These are phyloP conservation scores for Callionymus lyra DNA, from an alignment of 2,113 vertebrate species.

Conservation along the genomic window DNA sequence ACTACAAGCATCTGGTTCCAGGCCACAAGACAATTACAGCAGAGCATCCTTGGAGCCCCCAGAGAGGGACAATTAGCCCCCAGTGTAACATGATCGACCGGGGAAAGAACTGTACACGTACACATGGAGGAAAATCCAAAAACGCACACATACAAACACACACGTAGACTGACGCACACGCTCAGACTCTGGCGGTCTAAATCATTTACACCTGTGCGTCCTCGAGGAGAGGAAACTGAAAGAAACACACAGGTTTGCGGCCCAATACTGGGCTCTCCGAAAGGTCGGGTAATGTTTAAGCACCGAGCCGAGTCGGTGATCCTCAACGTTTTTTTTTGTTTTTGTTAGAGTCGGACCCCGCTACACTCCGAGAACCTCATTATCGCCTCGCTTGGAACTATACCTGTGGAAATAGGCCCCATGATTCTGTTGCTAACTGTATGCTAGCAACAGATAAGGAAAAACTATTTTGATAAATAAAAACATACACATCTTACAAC, in stretches of 20 bases:
- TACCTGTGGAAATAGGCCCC: too few relatives aligned
- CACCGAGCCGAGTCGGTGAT: too few relatives aligned
- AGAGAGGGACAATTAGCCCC: constrained; percentile 63
- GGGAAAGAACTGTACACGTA: constrained; percentile 35
- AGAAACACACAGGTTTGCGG: constrained; percentile 19
- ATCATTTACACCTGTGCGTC: constrained; percentile 59
- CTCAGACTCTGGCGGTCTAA: constrained; percentile 37
- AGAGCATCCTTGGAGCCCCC: constrained; percentile 47
- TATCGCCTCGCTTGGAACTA: too few relatives aligned
- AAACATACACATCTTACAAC: too few relatives aligned
- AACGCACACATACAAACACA: constrained; percentile 11
- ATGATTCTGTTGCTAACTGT: too few relatives aligned
- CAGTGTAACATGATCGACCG: constrained; percentile 59
- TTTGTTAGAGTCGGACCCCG: too few relatives aligned
- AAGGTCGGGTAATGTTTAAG: too few relatives aligned
- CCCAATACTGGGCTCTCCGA: constrained; percentile 6
- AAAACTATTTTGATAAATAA: too few relatives aligned
- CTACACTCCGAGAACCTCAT: too few relatives aligned
- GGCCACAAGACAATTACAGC: constrained; percentile 58
- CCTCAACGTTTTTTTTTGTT: too few relatives aligned
- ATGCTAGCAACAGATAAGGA: too few relatives aligned
- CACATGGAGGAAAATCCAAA: constrained; percentile 8
- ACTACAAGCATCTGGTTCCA: constrained; percentile 56
- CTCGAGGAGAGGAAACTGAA: constrained; percentile 37
- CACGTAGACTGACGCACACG: constrained; percentile 23